Conservation (phyloP, 2,113 vertebrate species). For the Scytalopus superciliaris region DNA sequence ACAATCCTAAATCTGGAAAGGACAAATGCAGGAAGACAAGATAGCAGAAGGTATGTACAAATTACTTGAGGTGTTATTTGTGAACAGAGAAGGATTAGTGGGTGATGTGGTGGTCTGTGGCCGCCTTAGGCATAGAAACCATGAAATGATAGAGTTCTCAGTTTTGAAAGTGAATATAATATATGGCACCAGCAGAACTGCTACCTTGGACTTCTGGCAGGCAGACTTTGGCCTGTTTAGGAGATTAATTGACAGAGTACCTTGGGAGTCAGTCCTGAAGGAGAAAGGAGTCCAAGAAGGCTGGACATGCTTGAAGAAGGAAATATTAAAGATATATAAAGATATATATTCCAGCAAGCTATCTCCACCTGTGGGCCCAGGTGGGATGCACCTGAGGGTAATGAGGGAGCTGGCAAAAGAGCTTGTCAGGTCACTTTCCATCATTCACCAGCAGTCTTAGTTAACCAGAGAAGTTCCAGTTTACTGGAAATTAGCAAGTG, state of each 20-base stretch:
- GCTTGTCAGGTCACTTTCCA: not conserved
- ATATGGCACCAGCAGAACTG: not conserved
- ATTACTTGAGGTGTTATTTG: not conserved
- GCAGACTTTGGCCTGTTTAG: not conserved
- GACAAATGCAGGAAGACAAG: not conserved
- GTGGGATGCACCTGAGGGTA: not conserved
- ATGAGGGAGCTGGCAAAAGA: not conserved
- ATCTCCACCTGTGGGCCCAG: not conserved
- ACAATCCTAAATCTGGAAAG: too few species aligned
- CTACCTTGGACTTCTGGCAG: not conserved
- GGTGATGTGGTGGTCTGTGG: not conserved
- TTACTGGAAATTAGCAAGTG: not conserved
- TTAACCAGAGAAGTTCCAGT: not conserved
- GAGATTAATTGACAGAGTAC: not conserved
- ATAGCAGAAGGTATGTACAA: not conserved
- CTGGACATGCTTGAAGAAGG: not conserved
- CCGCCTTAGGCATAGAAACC: not conserved
- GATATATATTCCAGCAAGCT: too few species aligned
- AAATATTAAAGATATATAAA: not conserved
- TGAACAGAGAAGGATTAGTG: not conserved
- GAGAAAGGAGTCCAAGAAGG: not conserved
- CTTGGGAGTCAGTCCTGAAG: not conserved
- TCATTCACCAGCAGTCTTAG: not conserved
- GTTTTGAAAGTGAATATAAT: not conserved
- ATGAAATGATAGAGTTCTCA: not conserved